phyloP scores from a whole-genome alignment of 2,797 vertebrate species.

The Aldrovandia affinis region DNA sequence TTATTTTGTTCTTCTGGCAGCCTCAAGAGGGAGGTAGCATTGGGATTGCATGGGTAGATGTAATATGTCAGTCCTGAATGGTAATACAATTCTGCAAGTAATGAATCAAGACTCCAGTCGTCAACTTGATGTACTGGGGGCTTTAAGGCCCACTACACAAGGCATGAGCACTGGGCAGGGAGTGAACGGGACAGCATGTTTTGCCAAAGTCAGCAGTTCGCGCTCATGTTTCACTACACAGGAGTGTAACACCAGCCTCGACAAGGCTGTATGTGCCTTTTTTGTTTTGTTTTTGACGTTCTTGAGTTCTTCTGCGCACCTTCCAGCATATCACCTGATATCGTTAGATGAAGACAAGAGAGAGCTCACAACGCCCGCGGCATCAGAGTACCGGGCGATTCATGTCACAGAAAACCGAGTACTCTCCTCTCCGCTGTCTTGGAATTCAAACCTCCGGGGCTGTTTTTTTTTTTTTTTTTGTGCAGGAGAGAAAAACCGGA shows the following conservation, averaged over 20 bases:
- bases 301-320: conserved; percentile 11
- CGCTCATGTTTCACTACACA: neutral
- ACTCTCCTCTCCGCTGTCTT: conserved; percentile 5
- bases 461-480: conserved; percentile 21
- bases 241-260: neutral
- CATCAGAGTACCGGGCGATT: conserved; percentile 56
- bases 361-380: conserved; percentile 59
- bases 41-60: neutral
- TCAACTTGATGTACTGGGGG: neutral
- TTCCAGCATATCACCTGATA: conserved; percentile 53
- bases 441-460: conserved; percentile 60
- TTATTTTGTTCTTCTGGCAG: neutral
- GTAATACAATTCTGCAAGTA: neutral
- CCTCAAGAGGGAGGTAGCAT: neutral
- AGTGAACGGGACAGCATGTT: neutral
- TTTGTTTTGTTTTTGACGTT: neutral
- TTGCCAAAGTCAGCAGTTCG: neutral
- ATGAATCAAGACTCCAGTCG: neutral
- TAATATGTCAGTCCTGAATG: neutral
- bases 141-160: neutral
- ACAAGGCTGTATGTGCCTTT: neutral
- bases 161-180: neutral
- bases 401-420: conserved; percentile 39
- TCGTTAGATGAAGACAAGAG: conserved; percentile 56
- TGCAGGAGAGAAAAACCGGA: conserved; percentile 19